Evolutionary conservation across 2,113 vertebrate species (phyloP), one percentile per base, ranked within the genome.

Genomic region (Athene cunicularia): DNA sequence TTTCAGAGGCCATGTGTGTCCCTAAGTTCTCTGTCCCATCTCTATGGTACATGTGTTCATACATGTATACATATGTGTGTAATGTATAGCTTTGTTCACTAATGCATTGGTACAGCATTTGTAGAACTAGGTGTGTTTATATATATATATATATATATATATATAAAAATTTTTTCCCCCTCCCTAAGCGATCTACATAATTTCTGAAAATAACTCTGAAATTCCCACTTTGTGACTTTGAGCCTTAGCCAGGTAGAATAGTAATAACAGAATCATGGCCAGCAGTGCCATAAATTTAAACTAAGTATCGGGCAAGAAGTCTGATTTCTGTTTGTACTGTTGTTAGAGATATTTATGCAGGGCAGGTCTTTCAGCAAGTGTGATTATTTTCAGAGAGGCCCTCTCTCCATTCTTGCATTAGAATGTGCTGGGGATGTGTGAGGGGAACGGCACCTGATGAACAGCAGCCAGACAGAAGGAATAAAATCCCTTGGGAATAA

Each of bases 361-460:
- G 90, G 82, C 88, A 92, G 87, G 79, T 92, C 96, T 97, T 97
- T 97, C 94, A 97, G 93, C 96, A 95, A 92, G 91, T 68, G 88
- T 96, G 95, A 96, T 97, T 97, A 96, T 97, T 97, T 98, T 96
- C 76, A 86, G 90, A 97, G 95, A 86, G 97, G 94, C 95, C 95
- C 90, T 53, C 45, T 92, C 91, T 90, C 88, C 75, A 39, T 96
- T 94, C 90, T 95, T 82, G 84, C 92, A 81, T 88, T 94, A 93
- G 95, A 95, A 96, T 86, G 84, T 96, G 90, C 84, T 92, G 80
- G 86, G 85, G 77, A 71, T 88, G 72, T 81, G 64, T 92, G 80
- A 2, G 5, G 73, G 74, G 83, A 97, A 67, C 0, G 0, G 92
- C 83, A 97, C 85, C 96, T 94, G 94, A 96, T 5, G 12, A 91